phyloP scores from a whole-genome alignment of 2,113 vertebrate species.

The Chionodraco myersi region DNA sequence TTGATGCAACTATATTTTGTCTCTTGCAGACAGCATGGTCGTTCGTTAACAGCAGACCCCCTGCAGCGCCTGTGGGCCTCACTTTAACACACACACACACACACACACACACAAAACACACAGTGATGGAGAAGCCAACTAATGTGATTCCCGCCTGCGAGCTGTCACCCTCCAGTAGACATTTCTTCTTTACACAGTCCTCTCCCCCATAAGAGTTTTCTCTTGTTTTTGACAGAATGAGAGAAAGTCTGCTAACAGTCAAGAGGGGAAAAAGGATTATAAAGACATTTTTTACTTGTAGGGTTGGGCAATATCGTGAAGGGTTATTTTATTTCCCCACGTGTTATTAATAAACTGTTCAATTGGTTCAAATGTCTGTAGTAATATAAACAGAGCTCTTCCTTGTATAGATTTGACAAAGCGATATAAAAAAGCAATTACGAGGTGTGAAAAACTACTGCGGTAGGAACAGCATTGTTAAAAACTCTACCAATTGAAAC shows the following conservation, averaged over 20 bases:
- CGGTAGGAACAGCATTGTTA: too few relatives aligned
- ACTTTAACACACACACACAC: slow-evolving; percentile 24
- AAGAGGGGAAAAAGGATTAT: background rate
- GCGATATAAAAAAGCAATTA: too few relatives aligned
- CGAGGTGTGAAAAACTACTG: too few relatives aligned
- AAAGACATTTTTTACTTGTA: background rate
- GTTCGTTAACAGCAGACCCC: slow-evolving; percentile 55
- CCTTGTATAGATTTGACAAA: too few relatives aligned
- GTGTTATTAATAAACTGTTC: too few relatives aligned
- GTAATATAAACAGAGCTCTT: too few relatives aligned
- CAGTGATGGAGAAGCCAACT: slow-evolving; percentile 42
- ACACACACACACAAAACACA: slow-evolving; percentile 23
- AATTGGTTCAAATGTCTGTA: too few relatives aligned
- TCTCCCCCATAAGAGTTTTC: slow-evolving; percentile 41
- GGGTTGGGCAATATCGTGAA: too few relatives aligned
- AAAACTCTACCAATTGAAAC: too few relatives aligned
- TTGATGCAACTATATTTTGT: slow-evolving; percentile 39
- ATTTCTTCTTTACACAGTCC: slow-evolving; percentile 53
- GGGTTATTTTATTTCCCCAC: too few relatives aligned
- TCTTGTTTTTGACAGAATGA: slow-evolving; percentile 48
- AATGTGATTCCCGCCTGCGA: slow-evolving; percentile 51
- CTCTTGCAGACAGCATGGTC: slow-evolving; percentile 30
- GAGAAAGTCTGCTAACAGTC: slow-evolving; percentile 12
- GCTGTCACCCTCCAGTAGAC: slow-evolving; percentile 63
- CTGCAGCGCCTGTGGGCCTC: slow-evolving; percentile 32